Conservation (phyloP, 2,113 vertebrate genomes). For the Chiloscyllium plagiosum region DNA sequence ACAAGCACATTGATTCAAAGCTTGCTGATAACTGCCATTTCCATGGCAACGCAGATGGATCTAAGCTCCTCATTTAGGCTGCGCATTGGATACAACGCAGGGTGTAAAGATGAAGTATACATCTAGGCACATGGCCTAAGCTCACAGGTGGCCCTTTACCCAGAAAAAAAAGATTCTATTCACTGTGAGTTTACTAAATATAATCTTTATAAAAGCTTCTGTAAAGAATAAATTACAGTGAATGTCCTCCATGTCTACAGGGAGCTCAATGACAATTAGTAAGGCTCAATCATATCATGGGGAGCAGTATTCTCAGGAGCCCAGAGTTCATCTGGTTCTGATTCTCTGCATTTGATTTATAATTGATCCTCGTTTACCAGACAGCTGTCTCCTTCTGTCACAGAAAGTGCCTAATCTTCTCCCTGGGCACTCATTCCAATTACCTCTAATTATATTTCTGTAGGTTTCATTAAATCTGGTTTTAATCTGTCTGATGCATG, state of each 20-base stretch:
- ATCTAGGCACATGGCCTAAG: not conserved
- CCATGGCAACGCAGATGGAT: not conserved
- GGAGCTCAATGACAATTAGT: not conserved
- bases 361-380: not conserved
- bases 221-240: not conserved
- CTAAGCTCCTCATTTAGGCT: not conserved
- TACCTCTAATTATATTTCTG: not conserved
- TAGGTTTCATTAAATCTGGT: not conserved
- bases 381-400: not conserved
- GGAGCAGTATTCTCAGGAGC: not conserved
- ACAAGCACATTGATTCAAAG: not conserved
- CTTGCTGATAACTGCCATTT: not conserved
- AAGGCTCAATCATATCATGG: not conserved
- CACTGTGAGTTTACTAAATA: not conserved
- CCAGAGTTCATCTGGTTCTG: not conserved
- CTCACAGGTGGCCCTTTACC: not conserved
- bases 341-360: not conserved
- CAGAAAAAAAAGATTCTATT: not conserved
- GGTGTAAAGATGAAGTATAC: not conserved
- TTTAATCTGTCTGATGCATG: not conserved
- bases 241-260: not conserved
- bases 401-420: not conserved
- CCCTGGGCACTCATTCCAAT: not conserved
- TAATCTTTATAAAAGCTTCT: not conserved
- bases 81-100: not conserved